Evolutionary conservation across 2,113 vertebrate species (phyloP).

Genomic region (Nerophis lumbriciformis): DNA sequence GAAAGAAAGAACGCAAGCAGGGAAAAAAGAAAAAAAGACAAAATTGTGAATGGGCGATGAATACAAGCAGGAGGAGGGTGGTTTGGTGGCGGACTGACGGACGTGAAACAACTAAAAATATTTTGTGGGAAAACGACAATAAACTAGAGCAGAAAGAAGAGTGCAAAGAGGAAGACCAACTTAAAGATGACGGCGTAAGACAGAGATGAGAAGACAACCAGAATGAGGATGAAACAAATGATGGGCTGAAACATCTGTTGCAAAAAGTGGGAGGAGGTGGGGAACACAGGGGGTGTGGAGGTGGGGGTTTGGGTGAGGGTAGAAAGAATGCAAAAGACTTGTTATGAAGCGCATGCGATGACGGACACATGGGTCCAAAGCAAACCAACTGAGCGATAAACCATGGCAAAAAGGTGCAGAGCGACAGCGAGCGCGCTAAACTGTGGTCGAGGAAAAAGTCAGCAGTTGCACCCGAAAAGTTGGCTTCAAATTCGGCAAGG

Average conservation of each 20-base stretch:
- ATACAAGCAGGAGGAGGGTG: slow-evolving; percentile 26
- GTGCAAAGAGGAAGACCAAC: slow-evolving; percentile 85
- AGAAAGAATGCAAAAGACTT: slow-evolving; percentile 84
- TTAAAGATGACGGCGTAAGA: slow-evolving; percentile 86
- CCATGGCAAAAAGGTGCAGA: slow-evolving; percentile 66
- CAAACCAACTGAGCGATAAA: slow-evolving; percentile 74
- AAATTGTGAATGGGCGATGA: slow-evolving; percentile 65
- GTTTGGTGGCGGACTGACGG: not conserved
- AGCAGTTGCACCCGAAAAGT: too few species aligned
- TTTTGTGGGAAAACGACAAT: slow-evolving; percentile 8
- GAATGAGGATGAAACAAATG: slow-evolving; percentile 86
- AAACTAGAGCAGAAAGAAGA: slow-evolving; percentile 87
- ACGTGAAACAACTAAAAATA: slow-evolving; percentile 1
- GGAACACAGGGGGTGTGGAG: not conserved
- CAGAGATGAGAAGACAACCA: slow-evolving; percentile 84
- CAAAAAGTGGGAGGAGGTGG: slow-evolving; percentile 74
- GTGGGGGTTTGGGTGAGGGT: slow-evolving; percentile 31
- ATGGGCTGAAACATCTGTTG: slow-evolving; percentile 88
- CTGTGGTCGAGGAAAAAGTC: slow-evolving; percentile 51
- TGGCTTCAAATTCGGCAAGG: too few species aligned
- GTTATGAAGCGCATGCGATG: slow-evolving; percentile 96
- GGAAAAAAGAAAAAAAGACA: slow-evolving; percentile 58
- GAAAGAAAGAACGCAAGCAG: slow-evolving; percentile 30
- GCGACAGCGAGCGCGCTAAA: slow-evolving; percentile 52
- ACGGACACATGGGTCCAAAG: slow-evolving; percentile 83